Percentiles rank a stretch among this genome's conserved stretches.
These are phyloP conservation scores for Botia almorhae DNA, from an alignment of 2,797 vertebrate genomes.

Conservation along the genomic window DNA sequence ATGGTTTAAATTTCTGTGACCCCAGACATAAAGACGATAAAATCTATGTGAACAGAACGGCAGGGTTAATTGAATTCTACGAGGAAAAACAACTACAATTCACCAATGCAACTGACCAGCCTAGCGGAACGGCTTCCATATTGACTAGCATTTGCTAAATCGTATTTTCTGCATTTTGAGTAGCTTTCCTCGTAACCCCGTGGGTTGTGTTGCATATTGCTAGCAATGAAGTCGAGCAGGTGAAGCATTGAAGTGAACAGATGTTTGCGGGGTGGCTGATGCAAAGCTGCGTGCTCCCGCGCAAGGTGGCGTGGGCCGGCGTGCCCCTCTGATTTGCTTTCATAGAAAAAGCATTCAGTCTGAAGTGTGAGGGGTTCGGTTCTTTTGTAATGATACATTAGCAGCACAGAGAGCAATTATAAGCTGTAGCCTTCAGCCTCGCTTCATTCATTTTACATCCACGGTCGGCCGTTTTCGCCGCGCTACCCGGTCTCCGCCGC, in stretches of 20 bases:
- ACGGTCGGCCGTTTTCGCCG: constrained; percentile 67
- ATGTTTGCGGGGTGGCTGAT: constrained; percentile 8
- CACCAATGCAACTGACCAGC: not conserved
- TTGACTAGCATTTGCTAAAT: constrained; percentile 16
- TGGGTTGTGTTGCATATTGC: constrained; percentile 15
- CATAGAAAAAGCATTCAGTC: constrained; percentile 58
- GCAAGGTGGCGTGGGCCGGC: constrained; percentile 17
- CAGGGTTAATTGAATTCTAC: not conserved
- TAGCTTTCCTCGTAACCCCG: not conserved
- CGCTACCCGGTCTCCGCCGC: constrained; percentile 44
- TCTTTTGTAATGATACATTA: constrained; percentile 77
- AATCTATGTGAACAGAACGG: not conserved
- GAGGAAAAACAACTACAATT: constrained; percentile 6
- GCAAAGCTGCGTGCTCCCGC: constrained; percentile 13
- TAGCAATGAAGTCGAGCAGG: constrained; percentile 2
- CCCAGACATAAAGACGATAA: not conserved
- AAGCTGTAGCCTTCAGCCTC: constrained; percentile 70
- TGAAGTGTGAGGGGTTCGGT: constrained; percentile 61
- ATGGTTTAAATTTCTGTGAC: not conserved
- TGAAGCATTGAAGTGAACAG: not conserved
- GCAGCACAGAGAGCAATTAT: constrained; percentile 75
- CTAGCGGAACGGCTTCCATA: not conserved
- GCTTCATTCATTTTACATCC: constrained; percentile 81
- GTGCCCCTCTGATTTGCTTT: constrained; percentile 40
- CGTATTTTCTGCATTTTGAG: not conserved